Evolutionary conservation across 2,113 vertebrate species (phyloP), one percentile per base, ranked within the genome.

Genomic region (Mus spicilegus): DNA sequence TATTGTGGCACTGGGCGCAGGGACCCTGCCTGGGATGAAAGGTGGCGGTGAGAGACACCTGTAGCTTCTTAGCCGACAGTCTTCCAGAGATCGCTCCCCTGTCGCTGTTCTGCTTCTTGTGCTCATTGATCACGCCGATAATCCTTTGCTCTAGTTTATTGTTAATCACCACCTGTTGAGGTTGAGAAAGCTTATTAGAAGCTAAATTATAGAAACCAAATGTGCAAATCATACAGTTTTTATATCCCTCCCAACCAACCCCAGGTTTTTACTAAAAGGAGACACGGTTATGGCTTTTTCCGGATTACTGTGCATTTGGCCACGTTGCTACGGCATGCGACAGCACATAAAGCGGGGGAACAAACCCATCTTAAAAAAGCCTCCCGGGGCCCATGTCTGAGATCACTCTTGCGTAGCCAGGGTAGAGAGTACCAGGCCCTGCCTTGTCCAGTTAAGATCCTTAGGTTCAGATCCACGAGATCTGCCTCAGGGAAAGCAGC

Each of bases 11-110:
- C 13, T 19, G 63, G 84, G 4, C 33, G 36, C 63, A 46, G 42
- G 42, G 10, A 85, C 5, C 22, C 81, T 65, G 24, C n/a, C 12
- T 10, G 33, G 30, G 46, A 51, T 17, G 46, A 33, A 22, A 9
- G 7, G 82, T 20, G 14, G 24, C 1, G 8, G 39, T 17, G 28
- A 51, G 16, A 82, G 87, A n/a, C 96, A 99, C 99, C 99, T 99
- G 98, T 93, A 99, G 97, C 95, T 99, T 99, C 97, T 99, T 99
- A 96, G 98, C 99, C 82, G 99, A 99, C 75, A 99, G 98, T 98
- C 99, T 99, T 97, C 98, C 99, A 51, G 99, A 99, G 98, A 99
- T 98, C 4, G 99, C 98, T 86, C 99, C 99, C 95, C 99, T 99
- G 96, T 99, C 99, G 11, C 98, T 98, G 97, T 98, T 98, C 97